Evolutionary conservation across 2,888 invertebrate genomes (phyloP).

Genomic region (Microctonus aethiopoides): DNA sequence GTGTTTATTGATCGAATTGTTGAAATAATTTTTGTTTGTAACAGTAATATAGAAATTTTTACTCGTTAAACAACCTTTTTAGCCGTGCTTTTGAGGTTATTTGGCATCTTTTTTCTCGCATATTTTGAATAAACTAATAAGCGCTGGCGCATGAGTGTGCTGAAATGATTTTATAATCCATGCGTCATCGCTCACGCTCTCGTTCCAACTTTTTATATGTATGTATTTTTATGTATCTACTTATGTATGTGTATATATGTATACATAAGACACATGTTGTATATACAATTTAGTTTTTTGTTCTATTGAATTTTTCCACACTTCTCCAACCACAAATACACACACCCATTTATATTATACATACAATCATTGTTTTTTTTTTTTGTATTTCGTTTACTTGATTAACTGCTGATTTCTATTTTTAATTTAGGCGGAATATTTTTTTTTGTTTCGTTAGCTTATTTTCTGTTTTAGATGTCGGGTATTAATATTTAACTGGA

Average conservation of each 20-base stretch:
- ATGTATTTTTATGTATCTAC: not conserved
- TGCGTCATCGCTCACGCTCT: slow-evolving; percentile 31
- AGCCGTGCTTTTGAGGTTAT: not conserved
- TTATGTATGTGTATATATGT: not conserved
- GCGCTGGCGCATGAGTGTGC: slow-evolving; percentile 20
- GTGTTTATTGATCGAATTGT: not conserved
- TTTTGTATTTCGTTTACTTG: not conserved
- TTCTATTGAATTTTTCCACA: not conserved
- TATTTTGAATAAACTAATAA: not conserved
- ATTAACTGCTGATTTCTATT: not conserved
- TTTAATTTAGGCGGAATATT: not conserved
- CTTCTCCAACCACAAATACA: not conserved
- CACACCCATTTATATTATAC: too few relatives aligned
- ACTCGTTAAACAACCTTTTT: slow-evolving; percentile 31
- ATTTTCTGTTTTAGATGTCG: not conserved
- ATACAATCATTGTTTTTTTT: not conserved
- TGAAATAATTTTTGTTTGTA: not conserved
- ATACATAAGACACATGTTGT: not conserved
- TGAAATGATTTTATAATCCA: slow-evolving; percentile 34
- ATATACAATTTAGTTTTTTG: not conserved
- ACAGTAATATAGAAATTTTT: not conserved
- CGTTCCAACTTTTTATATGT: not conserved
- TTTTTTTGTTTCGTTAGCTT: not conserved
- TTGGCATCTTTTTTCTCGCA: not conserved
- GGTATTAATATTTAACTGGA: not conserved